Base-by-base conservation (phyloP, 2,113 vertebrate species). In the Baryphthengus martii region DNA sequence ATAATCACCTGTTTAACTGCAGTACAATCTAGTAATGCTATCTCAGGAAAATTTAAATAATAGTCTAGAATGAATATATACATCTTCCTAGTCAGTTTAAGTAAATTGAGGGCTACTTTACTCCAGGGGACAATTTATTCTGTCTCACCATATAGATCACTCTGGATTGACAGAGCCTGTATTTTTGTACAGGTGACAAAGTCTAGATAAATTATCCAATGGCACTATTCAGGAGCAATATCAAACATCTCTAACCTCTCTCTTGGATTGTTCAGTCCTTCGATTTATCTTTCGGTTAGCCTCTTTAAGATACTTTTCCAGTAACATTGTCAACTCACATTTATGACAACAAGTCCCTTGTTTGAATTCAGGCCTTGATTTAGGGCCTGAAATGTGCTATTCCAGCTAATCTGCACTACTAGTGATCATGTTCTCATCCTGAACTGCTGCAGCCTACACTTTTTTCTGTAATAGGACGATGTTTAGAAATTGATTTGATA, bases 1-100 rank as follows among this genome's bases (percentile, higher is more conserved):
- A 76, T 96, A 93, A 94, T 95, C 62, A 88, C 85, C 53, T 82
- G 82, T 79, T 96, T 90, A 85, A 28, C 81, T 88, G 49, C 52
- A 61, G 56, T 87, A 37, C 65, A 55, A 39, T 89, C 49, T 61
- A 76, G 59, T 50, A 94, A 91, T 50, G 47, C 50, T 78, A 81
- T 67, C 33, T 81, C 62, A 76, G 88, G 26, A 90, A 95, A 89
- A 85, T 85, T 78, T 93, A 93, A 93, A 88, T 94, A n/a, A 63
- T 45, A 55, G 52, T 72, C 70, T 75, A 73, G 66, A 88, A 88
- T 82, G 84, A 90, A 88, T 76, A 79, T 49, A 72, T 56, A 72
- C 26, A 56, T 82, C 53, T 89, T 90, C 44, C 26, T 47, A 68
- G 77, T 79, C 85, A 93, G 40, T 76, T 94, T 89, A 94, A 89